Conservation (phyloP, 2,113 vertebrate genomes). For the Saguinus midas region DNA sequence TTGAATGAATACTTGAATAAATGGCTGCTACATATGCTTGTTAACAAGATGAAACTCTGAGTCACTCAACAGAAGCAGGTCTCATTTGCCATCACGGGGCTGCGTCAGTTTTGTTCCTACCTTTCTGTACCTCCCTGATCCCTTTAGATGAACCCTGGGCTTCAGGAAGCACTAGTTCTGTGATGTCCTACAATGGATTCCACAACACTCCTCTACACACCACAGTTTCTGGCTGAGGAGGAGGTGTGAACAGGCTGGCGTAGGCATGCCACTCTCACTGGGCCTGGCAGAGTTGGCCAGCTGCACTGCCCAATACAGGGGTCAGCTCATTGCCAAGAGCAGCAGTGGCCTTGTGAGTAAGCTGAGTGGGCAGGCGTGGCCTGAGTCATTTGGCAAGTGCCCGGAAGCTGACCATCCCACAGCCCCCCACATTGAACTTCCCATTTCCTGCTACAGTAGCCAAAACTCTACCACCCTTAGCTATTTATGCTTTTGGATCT, state of each 20-base stretch:
- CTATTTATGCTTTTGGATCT: not conserved
- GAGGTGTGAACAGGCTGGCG: not conserved
- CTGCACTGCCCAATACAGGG: not conserved
- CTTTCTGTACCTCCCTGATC: not conserved
- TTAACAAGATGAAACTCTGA: not conserved
- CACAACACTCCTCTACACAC: not conserved
- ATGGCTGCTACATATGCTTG: not conserved
- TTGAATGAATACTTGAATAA: not conserved
- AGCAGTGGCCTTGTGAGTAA: not conserved
- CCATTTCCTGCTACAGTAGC: constrained; percentile 25
- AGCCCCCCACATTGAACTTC: not conserved
- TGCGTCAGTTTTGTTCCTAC: not conserved
- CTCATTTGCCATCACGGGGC: not conserved
- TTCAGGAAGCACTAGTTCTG: not conserved
- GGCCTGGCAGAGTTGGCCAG: not conserved
- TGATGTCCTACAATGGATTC: not conserved
- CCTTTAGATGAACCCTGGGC: not conserved
- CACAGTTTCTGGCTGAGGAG: not conserved
- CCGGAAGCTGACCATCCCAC: not conserved
- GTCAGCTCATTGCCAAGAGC: not conserved
- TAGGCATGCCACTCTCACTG: not conserved
- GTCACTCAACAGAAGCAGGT: not conserved
- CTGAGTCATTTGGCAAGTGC: constrained; percentile 36
- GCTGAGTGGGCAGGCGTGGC: not conserved
- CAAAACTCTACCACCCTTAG: not conserved